Evolutionary conservation across 2,797 vertebrate genomes (phyloP).

Genomic region (Tragopan temminckii): DNA sequence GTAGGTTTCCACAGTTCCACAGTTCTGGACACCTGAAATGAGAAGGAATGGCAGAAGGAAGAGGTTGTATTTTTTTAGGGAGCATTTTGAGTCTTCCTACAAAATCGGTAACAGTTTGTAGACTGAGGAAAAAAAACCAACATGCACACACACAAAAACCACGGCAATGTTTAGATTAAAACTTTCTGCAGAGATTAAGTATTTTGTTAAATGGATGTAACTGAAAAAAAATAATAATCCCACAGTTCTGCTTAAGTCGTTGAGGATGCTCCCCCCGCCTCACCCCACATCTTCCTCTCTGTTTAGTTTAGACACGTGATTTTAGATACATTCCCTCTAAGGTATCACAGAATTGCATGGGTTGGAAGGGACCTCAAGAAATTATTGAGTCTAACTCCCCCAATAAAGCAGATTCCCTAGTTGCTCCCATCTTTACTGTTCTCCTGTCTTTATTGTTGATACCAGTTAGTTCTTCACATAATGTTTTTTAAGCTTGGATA

Average conservation of each 20-base stretch:
- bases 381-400: no score
- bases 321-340: not conserved
- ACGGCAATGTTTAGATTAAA: not conserved
- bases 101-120: not conserved
- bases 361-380: no score
- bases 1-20: not conserved
- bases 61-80: not conserved
- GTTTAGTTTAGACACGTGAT: not conserved
- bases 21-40: not conserved
- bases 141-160: not conserved
- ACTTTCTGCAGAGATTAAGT: not conserved
- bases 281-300: not conserved
- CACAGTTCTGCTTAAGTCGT: not conserved
- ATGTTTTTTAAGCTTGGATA: not conserved
- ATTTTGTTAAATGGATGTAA: not conserved
- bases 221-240: not conserved
- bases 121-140: not conserved
- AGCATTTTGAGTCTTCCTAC: not conserved
- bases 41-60: not conserved
- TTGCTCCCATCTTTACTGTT: not conserved
- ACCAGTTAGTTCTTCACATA: not conserved
- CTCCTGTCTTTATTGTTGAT: not conserved
- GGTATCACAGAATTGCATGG: fast-evolving
- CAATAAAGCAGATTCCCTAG: no score
- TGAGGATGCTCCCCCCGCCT: not conserved